A percentile compares a stretch with the other conserved stretches of the same genome.
Evolutionary conservation across 2,888 invertebrate genomes (phyloP).

Genomic region (Ormyrus pomaceus): DNA sequence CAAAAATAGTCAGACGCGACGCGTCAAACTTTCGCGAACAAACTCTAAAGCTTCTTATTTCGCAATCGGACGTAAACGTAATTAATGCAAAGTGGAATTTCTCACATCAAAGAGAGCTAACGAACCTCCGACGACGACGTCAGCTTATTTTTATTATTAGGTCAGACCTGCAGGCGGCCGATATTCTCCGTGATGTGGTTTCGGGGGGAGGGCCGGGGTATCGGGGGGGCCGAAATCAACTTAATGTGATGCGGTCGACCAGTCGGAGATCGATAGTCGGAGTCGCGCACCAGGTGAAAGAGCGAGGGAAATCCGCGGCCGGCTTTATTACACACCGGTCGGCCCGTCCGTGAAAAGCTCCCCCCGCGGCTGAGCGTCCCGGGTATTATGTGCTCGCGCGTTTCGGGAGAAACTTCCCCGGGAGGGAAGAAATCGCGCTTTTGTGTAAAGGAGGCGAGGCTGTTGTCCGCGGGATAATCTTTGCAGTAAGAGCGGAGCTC

Average conservation of each 20-base stretch:
- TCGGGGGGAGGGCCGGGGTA: constrained; percentile 2
- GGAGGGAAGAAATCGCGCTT: too few species aligned
- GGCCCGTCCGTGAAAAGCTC: constrained; percentile 13
- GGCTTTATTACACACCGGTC: constrained; percentile 13
- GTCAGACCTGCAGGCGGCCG: constrained; percentile 10
- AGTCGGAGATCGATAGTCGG: constrained; percentile 59
- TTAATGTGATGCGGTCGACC: constrained; percentile 61
- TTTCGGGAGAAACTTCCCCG: too few species aligned
- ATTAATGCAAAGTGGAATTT: neutral
- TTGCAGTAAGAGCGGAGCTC: too few species aligned
- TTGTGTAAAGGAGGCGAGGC: too few species aligned
- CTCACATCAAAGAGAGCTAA: neutral
- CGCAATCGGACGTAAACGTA: neutral
- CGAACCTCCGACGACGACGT: neutral
- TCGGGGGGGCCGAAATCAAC: constrained; percentile 58
- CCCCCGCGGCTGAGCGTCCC: too few species aligned
- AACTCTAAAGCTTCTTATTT: neutral
- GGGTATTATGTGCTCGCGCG: too few species aligned
- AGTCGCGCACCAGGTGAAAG: constrained; percentile 8
- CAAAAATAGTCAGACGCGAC: constrained; percentile 20
- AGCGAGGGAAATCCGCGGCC: constrained; percentile 20
- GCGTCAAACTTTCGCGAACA: neutral
- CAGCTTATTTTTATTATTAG: neutral
- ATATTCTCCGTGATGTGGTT: constrained; percentile 50
- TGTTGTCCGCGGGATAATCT: too few species aligned